Evolutionary conservation across 2,888 invertebrate species (phyloP).

Genomic region (Melanophora roralis): DNA sequence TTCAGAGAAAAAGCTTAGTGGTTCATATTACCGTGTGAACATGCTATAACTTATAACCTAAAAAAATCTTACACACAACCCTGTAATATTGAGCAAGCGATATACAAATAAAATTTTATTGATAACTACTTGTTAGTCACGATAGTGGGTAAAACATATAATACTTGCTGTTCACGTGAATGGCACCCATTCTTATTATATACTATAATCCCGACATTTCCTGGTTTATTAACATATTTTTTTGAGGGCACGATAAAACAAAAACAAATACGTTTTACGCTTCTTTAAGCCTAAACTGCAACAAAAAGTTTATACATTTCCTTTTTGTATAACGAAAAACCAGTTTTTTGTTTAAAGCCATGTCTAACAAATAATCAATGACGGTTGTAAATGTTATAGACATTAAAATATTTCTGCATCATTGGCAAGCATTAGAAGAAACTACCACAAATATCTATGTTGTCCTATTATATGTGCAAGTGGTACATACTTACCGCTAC

Average conservation of each 20-base stretch:
- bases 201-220: too few species aligned
- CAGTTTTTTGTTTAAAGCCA: slow-evolving; percentile 17
- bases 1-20: too few species aligned
- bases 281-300: slow-evolving; percentile 7
- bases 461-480: neutral
- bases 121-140: too few species aligned
- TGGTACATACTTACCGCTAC: slow-evolving; percentile 13
- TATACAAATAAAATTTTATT: too few species aligned
- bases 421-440: slow-evolving; percentile 31
- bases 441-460: neutral
- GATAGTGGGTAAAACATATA: too few species aligned
- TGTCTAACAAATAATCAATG: slow-evolving; percentile 5
- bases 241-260: neutral
- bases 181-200: too few species aligned
- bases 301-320: neutral
- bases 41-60: too few species aligned
- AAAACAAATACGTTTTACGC: neutral
- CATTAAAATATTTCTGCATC: slow-evolving; percentile 41
- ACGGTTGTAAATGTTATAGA: slow-evolving; percentile 2
- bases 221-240: neutral
- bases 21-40: too few species aligned
- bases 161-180: too few species aligned
- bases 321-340: slow-evolving; percentile 7
- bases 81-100: too few species aligned
- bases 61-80: too few species aligned